Evolutionary conservation across 1,140 invertebrate genomes (phyloP), one percentile per base, ranked within the genome.

Genomic region (Leptopilina clavipes): DNA sequence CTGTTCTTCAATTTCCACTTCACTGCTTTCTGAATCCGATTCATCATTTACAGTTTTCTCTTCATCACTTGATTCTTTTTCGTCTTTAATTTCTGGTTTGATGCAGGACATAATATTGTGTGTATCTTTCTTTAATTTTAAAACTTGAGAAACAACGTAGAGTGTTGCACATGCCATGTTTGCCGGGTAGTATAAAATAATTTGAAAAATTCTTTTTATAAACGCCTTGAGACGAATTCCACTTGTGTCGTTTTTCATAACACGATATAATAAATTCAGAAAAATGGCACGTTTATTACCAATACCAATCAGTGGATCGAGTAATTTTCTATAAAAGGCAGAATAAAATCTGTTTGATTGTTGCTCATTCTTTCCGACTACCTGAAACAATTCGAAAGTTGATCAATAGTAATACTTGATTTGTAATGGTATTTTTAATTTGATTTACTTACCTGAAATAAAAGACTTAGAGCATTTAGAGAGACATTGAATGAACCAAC

Each of bases 201-300:
- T 90, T 91, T 99, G 97, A 45, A 99, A 90, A 45, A 98, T 89
- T 75, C 98, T 90, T 91, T 99, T 99, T 1, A 98, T 90, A 88
- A 99, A 98, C 9, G 97, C 95, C 86, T 94, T 93, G 0, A 96
- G 91, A 74, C 98, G 89, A 14, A 91, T 87, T 1, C 93, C 86
- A 77, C 95, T 93, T 17, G 88, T 89, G 91, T 99, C 98, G 74
- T 93, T 93, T 80, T 94, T 94, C 75, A 99, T 90, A 14, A 97
- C 94, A 84, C 96, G 95, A 87, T 94, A 97, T 3, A 99, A 88
- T 25, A 99, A 92, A 87, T 97, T 98, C 37, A 99, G 92, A 79
- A 99, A 93, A 52, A 97, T 92, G 2, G 96, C 94, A 22, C 95
- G 94, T 81, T 96, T 95, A 6, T 94, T 94, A 0, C 94, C 94